Percentiles rank a stretch among this genome's conserved stretches.
phyloP scores from a whole-genome alignment of 1,140 invertebrate species.

The Hycleus phaleratus region DNA sequence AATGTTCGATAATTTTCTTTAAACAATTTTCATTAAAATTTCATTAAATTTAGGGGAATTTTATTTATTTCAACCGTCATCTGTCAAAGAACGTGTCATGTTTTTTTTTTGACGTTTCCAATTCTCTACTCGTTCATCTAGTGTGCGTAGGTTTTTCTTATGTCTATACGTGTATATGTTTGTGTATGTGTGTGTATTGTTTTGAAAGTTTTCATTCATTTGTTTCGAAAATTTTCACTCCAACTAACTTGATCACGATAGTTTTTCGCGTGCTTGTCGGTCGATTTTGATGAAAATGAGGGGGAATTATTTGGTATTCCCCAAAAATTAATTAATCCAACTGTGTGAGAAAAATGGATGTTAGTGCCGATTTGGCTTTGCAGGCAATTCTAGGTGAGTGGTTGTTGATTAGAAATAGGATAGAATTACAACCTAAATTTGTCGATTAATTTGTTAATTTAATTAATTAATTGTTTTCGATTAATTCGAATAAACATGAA shows the following conservation, averaged over 20 bases:
- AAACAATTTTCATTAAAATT: no score
- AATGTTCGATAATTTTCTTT: no score
- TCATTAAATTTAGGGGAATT: no score
- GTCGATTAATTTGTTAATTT: neutral
- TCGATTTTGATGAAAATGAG: no score
- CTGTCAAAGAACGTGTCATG: conserved; percentile 14
- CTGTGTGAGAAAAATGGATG: conserved; percentile 21
- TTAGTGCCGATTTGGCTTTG: conserved; percentile 30
- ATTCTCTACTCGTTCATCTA: no score
- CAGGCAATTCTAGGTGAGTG: conserved; percentile 35
- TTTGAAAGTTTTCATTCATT: conserved; percentile 9
- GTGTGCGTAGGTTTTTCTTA: neutral
- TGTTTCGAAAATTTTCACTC: neutral
- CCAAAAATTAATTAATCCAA: no score
- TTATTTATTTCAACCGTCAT: neutral
- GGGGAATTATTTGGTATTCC: no score
- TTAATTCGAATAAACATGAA: no score
- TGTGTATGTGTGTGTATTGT: neutral
- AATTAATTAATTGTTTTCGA: neutral
- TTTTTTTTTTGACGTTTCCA: conserved; percentile 1
- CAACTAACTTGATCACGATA: no score
- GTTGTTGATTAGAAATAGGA: neutral
- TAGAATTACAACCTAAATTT: no score
- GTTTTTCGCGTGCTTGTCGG: no score
- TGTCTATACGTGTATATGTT: neutral